phyloP scores from a whole-genome alignment of 1,140 invertebrate genomes.

The Ceratosolen solmsi region DNA sequence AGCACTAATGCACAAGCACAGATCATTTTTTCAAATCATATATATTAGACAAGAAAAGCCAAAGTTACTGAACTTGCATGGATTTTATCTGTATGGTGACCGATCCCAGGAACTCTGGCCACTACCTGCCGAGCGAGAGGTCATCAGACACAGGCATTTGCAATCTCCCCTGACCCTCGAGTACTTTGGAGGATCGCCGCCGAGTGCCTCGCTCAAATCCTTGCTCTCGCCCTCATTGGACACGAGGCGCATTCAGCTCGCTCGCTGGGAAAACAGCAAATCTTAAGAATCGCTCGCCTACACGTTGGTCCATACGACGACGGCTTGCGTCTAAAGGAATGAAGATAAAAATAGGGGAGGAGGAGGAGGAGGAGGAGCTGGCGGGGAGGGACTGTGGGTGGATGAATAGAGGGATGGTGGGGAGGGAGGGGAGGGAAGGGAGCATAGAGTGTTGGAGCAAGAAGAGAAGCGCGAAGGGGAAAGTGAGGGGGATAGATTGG shows the following conservation, averaged over 20 bases:
- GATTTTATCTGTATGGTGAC: constrained; percentile 27
- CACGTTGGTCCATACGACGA: neutral
- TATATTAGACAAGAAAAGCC: neutral
- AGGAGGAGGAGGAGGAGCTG: too few species aligned
- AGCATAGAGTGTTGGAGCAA: too few species aligned
- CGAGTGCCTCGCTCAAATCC: constrained; percentile 74
- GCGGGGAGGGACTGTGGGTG: too few species aligned
- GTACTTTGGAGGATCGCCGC: constrained; percentile 72
- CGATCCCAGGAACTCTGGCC: constrained; percentile 76
- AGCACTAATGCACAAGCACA: too few species aligned
- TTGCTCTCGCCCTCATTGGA: constrained; percentile 77
- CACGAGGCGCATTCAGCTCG: constrained; percentile 70
- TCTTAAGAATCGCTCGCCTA: neutral
- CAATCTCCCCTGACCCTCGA: constrained; percentile 78
- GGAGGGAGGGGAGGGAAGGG: neutral
- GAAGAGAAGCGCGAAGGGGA: too few species aligned
- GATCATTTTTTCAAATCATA: too few species aligned
- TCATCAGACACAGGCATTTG: constrained; percentile 80
- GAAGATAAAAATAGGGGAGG: too few species aligned
- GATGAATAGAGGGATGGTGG: too few species aligned
- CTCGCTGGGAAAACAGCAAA: constrained; percentile 70
- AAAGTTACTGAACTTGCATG: neutral
- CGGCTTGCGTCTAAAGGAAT: neutral
- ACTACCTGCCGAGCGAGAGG: constrained; percentile 79
- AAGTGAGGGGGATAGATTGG: too few species aligned